Percentiles rank a stretch among this genome's conserved stretches.
Conservation (phyloP, 1,140 invertebrate species). For the Coenobita brevimanus region DNA sequence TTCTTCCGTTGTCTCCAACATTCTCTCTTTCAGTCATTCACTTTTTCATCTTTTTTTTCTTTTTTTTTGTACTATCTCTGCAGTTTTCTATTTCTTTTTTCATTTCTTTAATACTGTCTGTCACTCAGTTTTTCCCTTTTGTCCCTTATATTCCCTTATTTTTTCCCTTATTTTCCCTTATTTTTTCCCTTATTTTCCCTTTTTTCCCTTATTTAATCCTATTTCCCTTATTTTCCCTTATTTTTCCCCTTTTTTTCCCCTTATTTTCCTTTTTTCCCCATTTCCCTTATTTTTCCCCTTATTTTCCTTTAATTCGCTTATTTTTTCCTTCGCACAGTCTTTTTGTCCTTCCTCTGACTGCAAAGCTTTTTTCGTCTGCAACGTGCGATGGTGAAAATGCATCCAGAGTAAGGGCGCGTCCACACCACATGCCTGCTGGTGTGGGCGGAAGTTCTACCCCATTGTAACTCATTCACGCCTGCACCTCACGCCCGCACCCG, state of each 20-base stretch:
- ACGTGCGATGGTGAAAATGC: too few species aligned
- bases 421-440: too few species aligned
- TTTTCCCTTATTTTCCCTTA: not conserved
- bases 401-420: too few species aligned
- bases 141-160: not conserved
- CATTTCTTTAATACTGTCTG: not conserved
- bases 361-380: too few species aligned
- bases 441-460: too few species aligned
- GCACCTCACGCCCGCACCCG: too few species aligned
- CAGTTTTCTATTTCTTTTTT: not conserved
- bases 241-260: slow-evolving; percentile 1
- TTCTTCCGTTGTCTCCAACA: too few species aligned
- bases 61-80: not conserved
- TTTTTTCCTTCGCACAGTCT: not conserved
- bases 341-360: not conserved
- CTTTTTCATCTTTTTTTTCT: not conserved
- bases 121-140: not conserved
- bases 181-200: not conserved
- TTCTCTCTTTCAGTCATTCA: too few species aligned
- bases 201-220: not conserved
- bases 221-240: not conserved
- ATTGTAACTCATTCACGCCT: too few species aligned
- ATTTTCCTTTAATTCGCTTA: not conserved
- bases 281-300: not conserved
- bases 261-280: not conserved